Evolutionary conservation across 2,113 vertebrate genomes (phyloP), one percentile per base, ranked within the genome.

Genomic region (Sinocyclocheilus anshuiensis): DNA sequence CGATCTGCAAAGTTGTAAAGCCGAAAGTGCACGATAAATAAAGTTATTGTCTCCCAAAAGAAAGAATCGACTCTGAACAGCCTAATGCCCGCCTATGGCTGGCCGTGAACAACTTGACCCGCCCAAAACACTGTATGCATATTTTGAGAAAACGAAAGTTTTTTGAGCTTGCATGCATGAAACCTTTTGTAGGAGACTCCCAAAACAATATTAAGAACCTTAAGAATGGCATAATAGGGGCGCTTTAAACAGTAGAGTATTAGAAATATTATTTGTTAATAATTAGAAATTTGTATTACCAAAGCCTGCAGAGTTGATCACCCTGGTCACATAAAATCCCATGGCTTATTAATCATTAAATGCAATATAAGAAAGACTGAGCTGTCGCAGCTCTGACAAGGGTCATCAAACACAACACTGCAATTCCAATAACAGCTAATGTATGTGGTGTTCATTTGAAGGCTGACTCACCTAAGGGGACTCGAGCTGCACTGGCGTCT

Each of bases 401-500:
- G 7, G 77, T 80, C 33, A 79, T 39, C 11, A 48, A 67, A 65
- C 59, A 67, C 79, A 65, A 61, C 39, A 81, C 36, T 45, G n/a
- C 22, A 67, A 10, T 67, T 48, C 5, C 15, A 77, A 2, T 77
- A 16, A 29, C 22, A 83, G 4, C 16, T 81, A 8, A 6, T 63
- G 67, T 42, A 26, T 55, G 57, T 26, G 29, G 86, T 75, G 81
- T 93, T 81, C 13, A 48, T 77, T n/a, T 93, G 95, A 94, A 95
- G 79, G 13, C 33, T 39, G 57, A 87, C 92, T 90, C 94, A 99
- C 98, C 98, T 87, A 99, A 90, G 13, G 98, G 98, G 15, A 99
- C 97, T 90, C 98, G 94, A 76, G 98, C 97, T 86, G 98, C 97
- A 67, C 97, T 99, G 26, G 98, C 98, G 42, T 99, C 98, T 0